phyloP scores from a whole-genome alignment of 2,888 invertebrate genomes.

The Cephus nigrinus region DNA sequence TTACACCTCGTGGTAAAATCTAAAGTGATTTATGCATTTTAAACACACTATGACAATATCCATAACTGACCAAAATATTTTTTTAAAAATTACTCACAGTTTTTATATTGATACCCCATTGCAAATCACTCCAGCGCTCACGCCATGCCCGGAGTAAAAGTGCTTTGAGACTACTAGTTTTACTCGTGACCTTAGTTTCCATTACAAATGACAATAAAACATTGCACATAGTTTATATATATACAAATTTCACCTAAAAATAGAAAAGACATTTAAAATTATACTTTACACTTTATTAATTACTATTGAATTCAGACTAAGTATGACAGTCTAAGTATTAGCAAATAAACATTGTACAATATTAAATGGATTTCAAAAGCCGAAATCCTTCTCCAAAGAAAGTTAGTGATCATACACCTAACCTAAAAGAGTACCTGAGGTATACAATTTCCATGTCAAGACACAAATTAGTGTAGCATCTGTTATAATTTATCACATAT shows the following conservation, averaged over 20 bases:
- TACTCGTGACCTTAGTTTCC: constrained; percentile 86
- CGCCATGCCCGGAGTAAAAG: constrained; percentile 90
- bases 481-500: neutral
- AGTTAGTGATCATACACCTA: neutral
- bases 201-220: constrained; percentile 65
- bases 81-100: constrained; percentile 70
- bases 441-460: neutral
- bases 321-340: neutral
- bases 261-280: neutral
- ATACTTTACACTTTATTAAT: neutral
- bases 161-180: constrained; percentile 84
- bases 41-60: neutral
- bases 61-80: neutral
- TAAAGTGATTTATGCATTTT: constrained; percentile 40
- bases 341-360: neutral
- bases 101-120: constrained; percentile 97
- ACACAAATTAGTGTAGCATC: neutral
- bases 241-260: neutral
- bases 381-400: neutral
- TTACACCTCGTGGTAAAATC: constrained; percentile 87
- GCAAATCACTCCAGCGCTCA: constrained; percentile 94
- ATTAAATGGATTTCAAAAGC: neutral
- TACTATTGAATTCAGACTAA: neutral
- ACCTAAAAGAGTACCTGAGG: neutral
- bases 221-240: constrained; percentile 34